These are phyloP conservation scores for Plectrocnemia conspersa DNA, from an alignment of 1,140 invertebrate species.

Conservation along the genomic window DNA sequence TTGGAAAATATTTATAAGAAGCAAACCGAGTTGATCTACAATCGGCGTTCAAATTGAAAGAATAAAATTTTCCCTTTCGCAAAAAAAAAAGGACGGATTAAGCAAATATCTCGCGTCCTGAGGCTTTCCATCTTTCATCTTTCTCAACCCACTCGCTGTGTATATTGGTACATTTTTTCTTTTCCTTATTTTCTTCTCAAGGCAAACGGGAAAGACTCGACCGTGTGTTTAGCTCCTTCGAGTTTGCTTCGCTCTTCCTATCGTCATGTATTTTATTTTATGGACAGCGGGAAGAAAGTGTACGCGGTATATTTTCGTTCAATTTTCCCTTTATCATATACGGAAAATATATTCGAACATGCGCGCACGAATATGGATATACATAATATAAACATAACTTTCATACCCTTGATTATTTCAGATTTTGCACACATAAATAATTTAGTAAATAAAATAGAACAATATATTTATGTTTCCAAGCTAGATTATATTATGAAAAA, in stretches of 20 bases:
- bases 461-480: no score
- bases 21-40: conserved; percentile 31
- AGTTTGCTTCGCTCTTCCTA: conserved; percentile 2
- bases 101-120: conserved; percentile 27
- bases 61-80: conserved; percentile 32
- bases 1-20: conserved; percentile 36
- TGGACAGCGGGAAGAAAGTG: not conserved
- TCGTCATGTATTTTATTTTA: not conserved
- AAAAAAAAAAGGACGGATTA: conserved; percentile 30
- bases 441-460: no score
- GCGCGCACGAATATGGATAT: no score
- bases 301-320: no score
- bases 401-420: no score
- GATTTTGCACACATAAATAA: no score
- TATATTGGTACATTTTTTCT: conserved; percentile 7
- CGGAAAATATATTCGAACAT: no score
- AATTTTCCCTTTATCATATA: no score
- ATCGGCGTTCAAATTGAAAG: conserved; percentile 35
- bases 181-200: conserved; percentile 3
- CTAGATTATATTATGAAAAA: no score
- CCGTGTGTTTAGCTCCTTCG: conserved; percentile 11
- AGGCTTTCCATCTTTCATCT: conserved; percentile 20
- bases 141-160: not conserved
- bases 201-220: conserved; percentile 6
- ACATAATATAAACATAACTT: no score